Evolutionary conservation across 2,113 vertebrate genomes (phyloP).

Genomic region (Tichodroma muraria): DNA sequence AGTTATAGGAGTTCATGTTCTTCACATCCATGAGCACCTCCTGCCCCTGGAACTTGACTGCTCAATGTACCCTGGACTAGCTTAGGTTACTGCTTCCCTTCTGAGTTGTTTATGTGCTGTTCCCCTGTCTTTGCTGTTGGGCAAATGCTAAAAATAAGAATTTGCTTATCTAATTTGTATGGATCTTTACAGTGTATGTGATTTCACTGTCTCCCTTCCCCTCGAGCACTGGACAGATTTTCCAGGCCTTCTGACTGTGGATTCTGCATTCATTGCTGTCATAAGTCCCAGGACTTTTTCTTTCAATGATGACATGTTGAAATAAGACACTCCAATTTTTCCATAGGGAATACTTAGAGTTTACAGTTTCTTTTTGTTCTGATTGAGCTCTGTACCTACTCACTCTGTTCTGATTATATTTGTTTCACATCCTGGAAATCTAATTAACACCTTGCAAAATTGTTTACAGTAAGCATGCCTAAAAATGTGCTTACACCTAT

Average conservation of each 20-base stretch:
- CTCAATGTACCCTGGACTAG: not conserved
- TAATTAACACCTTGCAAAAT: not conserved
- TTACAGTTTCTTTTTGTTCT: not conserved
- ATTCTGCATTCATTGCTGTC: conserved; percentile 27
- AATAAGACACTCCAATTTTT: not conserved
- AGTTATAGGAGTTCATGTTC: not conserved
- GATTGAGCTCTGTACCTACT: not conserved
- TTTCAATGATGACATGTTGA: not conserved
- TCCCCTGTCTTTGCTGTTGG: conserved; percentile 26
- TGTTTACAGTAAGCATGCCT: not conserved
- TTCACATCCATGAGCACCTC: not conserved
- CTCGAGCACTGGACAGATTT: conserved; percentile 27
- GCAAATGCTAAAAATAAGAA: conserved; percentile 61
- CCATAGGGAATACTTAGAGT: not conserved
- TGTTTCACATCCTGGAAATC: not conserved
- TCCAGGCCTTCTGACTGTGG: conserved; percentile 25
- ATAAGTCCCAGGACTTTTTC: not conserved
- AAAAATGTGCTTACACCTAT: not conserved
- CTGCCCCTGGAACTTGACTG: not conserved
- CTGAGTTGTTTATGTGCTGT: conserved; percentile 23
- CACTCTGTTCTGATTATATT: not conserved
- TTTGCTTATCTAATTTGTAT: conserved; percentile 63
- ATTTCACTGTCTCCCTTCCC: conserved; percentile 38
- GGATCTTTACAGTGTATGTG: conserved; percentile 41
- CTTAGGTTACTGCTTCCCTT: not conserved